These are phyloP conservation scores for Mystacides longicornis DNA, from an alignment of 2,888 invertebrate species.

Conservation along the genomic window DNA sequence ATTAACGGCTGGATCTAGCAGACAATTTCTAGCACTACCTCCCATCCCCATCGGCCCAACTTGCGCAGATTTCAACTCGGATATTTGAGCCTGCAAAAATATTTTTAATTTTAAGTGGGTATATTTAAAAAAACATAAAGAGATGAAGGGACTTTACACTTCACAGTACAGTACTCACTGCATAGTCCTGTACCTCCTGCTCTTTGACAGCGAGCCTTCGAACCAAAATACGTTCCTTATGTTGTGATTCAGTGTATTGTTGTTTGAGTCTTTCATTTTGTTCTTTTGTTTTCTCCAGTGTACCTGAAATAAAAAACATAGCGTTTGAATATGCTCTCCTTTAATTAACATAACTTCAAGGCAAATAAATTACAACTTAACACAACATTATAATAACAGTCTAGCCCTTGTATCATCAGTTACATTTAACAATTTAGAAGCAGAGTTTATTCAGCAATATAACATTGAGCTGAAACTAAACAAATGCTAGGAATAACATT, in stretches of 20 bases:
- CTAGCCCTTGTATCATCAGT: neutral
- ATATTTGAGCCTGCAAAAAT: conserved; percentile 78
- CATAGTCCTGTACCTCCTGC: conserved; percentile 93
- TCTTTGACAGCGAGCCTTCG: conserved; percentile 91
- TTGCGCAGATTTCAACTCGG: conserved; percentile 85
- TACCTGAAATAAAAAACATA: conserved; percentile 16
- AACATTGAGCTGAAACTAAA: too few relatives aligned
- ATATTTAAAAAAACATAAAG: neutral
- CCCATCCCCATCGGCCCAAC: conserved; percentile 68
- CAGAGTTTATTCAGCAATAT: too few relatives aligned
- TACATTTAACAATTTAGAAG: neutral
- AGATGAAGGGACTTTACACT: neutral
- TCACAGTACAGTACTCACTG: conserved; percentile 46
- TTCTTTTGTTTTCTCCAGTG: conserved; percentile 60
- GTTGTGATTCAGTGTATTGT: conserved; percentile 78
- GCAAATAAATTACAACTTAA: neutral
- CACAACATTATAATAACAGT: neutral
- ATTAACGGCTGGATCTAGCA: conserved; percentile 94
- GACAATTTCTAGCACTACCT: conserved; percentile 59
- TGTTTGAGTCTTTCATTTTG: conserved; percentile 72
- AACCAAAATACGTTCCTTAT: conserved; percentile 87
- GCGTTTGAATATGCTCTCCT: too few relatives aligned
- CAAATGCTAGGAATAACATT: too few relatives aligned
- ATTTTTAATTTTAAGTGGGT: too few relatives aligned
- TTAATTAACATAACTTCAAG: too few relatives aligned